Base-by-base conservation (phyloP, 2,888 invertebrate species). In the Apotomis turbidana region DNA sequence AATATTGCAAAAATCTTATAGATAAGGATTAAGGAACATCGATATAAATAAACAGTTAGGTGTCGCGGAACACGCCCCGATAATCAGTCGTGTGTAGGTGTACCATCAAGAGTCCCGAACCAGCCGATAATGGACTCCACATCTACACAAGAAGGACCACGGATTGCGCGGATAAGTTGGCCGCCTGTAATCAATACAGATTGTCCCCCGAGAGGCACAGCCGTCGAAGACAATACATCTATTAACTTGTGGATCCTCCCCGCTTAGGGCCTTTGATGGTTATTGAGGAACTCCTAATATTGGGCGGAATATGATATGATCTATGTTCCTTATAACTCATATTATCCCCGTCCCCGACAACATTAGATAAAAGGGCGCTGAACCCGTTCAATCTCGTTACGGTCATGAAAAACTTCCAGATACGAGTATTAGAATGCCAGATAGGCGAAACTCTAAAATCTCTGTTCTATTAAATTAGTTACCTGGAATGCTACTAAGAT, bases 241-340 rank as follows among this genome's bases (percentile, higher is more conserved):
- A 72, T 72, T 72, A 72, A 72, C 72, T 72, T 72, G 72, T 70
- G 63, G 58, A 70, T 49, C 58, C 54, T 15, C 36, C 38, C 61
- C 55, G 51, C 55, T 71, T 71, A 63, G 54, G 62, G 51, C 71
- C 57, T 44, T 52, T 58, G 61, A 49, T 67, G 57, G 71, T 68
- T 57, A 71, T 61, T 68, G 49, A 68, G 61, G 51, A 71, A 67
- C 55, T 71, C 49, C n/a, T 46, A 61, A 67, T 67, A 67, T 67
- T 55, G 49, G 38, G 13, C 38, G 46, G 27, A 9, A 46, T 49
- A 67, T 61, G 55, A 46, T 49, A 67, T 61, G 55, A 61, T 61
- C 13, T 67, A 55, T 61, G 54, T 49, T 54, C 44, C 27, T 27
- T 44, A 41, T 58, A 66, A 60, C 15, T 49, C 13, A 41, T 54